Percentiles rank a stretch among this genome's conserved stretches.
phyloP scores from a whole-genome alignment of 2,113 vertebrate genomes.

The Oriolus oriolus region DNA sequence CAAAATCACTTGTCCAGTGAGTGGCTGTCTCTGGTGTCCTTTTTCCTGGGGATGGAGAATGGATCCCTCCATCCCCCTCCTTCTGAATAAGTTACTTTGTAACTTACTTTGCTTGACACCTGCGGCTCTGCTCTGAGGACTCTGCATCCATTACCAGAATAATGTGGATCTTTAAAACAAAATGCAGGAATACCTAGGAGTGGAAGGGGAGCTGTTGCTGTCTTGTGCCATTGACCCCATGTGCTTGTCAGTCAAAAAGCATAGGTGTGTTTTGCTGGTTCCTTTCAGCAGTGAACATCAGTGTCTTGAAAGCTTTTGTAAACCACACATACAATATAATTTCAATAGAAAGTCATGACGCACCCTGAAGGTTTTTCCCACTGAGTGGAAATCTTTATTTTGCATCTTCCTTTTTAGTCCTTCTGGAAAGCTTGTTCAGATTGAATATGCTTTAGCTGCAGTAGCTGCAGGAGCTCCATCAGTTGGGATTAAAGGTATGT shows the following conservation, averaged over 20 bases:
- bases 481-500: slow-evolving; percentile 96
- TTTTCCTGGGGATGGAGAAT: accelerated
- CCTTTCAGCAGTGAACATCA: neutral
- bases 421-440: slow-evolving; percentile 98
- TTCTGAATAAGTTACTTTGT: neutral
- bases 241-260: neutral
- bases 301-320: neutral
- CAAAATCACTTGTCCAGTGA: neutral
- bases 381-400: neutral
- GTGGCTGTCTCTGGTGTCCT: neutral
- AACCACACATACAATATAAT: accelerated
- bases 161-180: accelerated
- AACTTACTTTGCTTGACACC: neutral
- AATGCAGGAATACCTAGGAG: neutral
- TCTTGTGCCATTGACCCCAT: neutral
- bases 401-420: slow-evolving; percentile 74
- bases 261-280: neutral
- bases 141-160: neutral
- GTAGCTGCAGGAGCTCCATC: slow-evolving; percentile 97
- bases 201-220: neutral
- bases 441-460: slow-evolving; percentile 97
- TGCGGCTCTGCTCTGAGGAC: neutral
- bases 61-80: accelerated
- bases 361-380: neutral
- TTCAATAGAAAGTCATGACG: neutral